A percentile compares a stretch with the other conserved stretches of the same genome.
phyloP scores from a whole-genome alignment of 2,797 vertebrate species.

The Poecile montanus region DNA sequence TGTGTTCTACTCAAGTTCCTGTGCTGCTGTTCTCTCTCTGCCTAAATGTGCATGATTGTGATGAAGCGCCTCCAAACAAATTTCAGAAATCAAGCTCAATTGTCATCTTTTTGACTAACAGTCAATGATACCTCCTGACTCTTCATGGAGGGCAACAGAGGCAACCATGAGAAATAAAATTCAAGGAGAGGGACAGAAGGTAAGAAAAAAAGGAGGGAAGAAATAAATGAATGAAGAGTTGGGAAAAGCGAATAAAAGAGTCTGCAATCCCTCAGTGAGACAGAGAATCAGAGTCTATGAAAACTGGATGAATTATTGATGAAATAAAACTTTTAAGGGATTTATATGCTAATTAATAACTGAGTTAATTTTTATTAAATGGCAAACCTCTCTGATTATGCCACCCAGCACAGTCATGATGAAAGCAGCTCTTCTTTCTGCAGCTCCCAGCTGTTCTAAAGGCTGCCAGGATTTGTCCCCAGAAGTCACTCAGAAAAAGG shows the following conservation, averaged over 20 bases:
- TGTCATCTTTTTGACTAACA: not conserved
- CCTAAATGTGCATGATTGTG: not conserved
- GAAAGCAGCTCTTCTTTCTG: not conserved
- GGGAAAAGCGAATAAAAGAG: not conserved
- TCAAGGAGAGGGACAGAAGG: not conserved
- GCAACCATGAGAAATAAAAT: not conserved
- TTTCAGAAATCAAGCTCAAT: not conserved
- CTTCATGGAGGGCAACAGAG: not conserved
- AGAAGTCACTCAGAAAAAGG: not conserved
- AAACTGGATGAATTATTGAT: conserved; percentile 11
- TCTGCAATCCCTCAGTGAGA: not conserved
- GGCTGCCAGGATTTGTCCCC: not conserved
- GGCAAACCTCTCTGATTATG: not conserved
- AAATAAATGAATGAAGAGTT: not conserved
- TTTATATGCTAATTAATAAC: conserved; percentile 9
- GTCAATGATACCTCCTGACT: not conserved
- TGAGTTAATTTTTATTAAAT: not conserved
- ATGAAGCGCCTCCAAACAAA: not conserved
- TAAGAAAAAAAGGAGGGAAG: not conserved
- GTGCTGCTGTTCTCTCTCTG: not conserved
- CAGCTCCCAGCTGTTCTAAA: not conserved
- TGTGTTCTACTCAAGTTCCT: not conserved
- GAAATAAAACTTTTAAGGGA: conserved; percentile 5
- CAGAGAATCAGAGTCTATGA: not conserved
- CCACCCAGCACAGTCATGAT: not conserved